Base-by-base conservation (phyloP, 2,113 vertebrate species). In the Atractosteus spatula region DNA sequence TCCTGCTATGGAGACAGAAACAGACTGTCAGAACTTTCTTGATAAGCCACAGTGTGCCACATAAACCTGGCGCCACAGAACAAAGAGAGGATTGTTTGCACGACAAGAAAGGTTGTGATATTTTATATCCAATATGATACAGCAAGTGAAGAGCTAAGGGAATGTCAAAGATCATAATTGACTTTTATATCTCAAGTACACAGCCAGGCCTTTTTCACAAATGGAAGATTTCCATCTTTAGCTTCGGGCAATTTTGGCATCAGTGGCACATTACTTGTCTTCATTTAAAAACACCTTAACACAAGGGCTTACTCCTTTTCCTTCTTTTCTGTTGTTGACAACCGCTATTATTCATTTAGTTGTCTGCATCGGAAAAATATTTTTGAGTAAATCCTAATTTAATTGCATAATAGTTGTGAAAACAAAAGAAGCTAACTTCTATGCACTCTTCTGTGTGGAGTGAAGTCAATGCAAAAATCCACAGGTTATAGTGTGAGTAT, bases 61-160 rank as follows among this genome's bases (percentile, higher is more conserved):
- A 0, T 69, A 56, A 70, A 75, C 78, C 75, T 71, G 67, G 51
- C 0, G 13, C 71, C 47, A 11, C 12, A 59, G 65, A 79, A 67
- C 72, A 69, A 16, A 71, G 42, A 16, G 61, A 80, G 67, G 45
- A 63, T 70, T 45, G 65, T 10, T 14, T 74, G 64, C 41, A 44
- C 42, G 43, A 12, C 43, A 44, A 44, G 41, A 68, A 68, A 29
- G 44, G 66, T 66, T 13, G 13, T 41, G 14, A 66, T 66, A 66
- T 66, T 47, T 43, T 66, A 8, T 66, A 42, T 8, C 64, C 12
- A 45, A 14, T 3, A n/a, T 66, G 64, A 47, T 7, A 3, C 3
- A 13, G 62, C 13, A 61, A 29, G 29, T 29, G 29, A 29, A 29
- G 47, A 51, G 47, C 5, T 5, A 10, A 51, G 47, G 47, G 47